A percentile compares a stretch with the other conserved stretches of the same genome.
phyloP scores from a whole-genome alignment of 2,888 invertebrate genomes.

The Spodoptera picta region DNA sequence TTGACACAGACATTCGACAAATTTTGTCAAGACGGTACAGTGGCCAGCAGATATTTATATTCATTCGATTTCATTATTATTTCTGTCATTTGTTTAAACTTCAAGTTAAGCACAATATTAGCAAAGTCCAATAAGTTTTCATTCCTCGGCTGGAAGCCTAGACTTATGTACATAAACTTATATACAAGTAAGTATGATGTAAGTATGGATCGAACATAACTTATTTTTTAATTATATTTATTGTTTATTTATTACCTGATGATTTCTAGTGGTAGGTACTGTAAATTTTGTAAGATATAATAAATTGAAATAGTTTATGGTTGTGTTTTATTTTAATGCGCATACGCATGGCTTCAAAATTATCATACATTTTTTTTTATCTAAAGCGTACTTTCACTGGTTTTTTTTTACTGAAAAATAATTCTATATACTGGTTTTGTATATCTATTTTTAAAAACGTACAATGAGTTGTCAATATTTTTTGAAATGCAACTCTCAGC shows the following conservation, averaged over 20 bases:
- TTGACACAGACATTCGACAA: no score
- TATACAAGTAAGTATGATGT: slow-evolving; percentile 39
- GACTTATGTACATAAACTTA: slow-evolving; percentile 48
- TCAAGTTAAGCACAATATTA: no score
- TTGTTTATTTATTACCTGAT: slow-evolving; percentile 13
- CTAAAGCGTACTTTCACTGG: neutral
- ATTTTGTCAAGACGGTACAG: no score
- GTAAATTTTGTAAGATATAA: slow-evolving; percentile 33
- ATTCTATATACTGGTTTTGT: no score
- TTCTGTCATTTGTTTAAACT: no score
- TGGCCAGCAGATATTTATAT: no score
- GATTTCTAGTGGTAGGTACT: slow-evolving; percentile 6
- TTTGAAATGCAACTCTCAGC: slow-evolving; percentile 7
- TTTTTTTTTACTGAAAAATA: neutral
- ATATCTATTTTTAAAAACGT: no score
- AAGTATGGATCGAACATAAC: slow-evolving; percentile 5
- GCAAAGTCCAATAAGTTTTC: no score
- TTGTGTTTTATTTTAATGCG: slow-evolving; percentile 12
- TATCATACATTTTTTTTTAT: neutral
- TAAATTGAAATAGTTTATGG: slow-evolving; percentile 21
- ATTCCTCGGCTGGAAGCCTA: slow-evolving; percentile 4
- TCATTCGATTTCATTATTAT: no score
- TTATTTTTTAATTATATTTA: slow-evolving; percentile 1
- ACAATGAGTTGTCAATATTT: neutral
- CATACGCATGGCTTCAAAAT: neutral